Base-by-base conservation (phyloP, 2,888 invertebrate genomes). In the Andrena bucephala region DNA sequence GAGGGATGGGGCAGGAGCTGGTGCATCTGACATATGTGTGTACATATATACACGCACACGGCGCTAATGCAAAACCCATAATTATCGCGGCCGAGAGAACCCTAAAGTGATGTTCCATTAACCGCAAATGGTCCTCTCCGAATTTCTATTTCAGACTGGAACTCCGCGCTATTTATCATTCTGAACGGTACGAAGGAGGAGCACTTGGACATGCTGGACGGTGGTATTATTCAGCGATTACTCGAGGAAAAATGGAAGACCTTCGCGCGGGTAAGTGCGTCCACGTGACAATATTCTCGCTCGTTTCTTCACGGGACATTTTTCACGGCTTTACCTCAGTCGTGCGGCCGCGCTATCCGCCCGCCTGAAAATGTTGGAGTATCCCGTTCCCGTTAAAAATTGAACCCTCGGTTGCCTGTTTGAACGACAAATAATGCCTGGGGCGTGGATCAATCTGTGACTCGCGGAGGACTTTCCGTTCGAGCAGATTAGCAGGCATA, bases 241-340 rank as follows among this genome's bases (percentile, higher is more conserved):
- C 95, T 99, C 24, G 99, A 99, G 94, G 99, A 99, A 94, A 99
- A 99, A 94, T 99, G 99, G 99, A 99, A 99, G 94, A 99, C 99
- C 0, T 99, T 99, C 95, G 99, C 99, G 33, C 96, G 97, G 95
- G 98, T 98, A 95, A 92, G 94, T 89, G 83, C 85, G 86, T 79
- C 81, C 87, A 87, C 88, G 84, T 87, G 86, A 88, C 86, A 76
- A 86, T 86, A 77, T 85, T 81, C 69, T 77, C 70, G 77, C 78
- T 75, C 62, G 57, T 27, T 66, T 66, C 20, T 29, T 54, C 54
- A 48, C 36, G 24, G 10, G 52, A n/a, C 73, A 80, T 80, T 81
- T 81, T 80, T 81, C 81, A 80, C 29, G 13, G 67, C 57, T 59
- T 67, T 59, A 67, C 6, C 33, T 8, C 6, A 27, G 52, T 20